phyloP scores from a whole-genome alignment of 2,888 invertebrate genomes.

The Microplitis deprimator region DNA sequence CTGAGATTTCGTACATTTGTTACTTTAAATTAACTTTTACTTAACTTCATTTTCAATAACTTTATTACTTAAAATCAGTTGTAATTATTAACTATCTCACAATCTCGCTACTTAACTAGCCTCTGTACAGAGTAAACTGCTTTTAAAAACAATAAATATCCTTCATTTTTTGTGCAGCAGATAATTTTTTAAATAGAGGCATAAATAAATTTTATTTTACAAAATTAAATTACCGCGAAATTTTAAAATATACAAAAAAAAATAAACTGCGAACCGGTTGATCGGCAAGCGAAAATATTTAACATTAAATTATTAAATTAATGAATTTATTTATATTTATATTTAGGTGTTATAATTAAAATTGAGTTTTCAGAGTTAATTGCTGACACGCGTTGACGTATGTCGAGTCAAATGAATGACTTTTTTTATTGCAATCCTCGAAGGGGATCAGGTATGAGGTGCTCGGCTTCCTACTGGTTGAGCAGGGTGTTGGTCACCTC shows the following conservation, averaged over 20 bases:
- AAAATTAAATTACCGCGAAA: neutral
- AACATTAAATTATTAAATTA: neutral
- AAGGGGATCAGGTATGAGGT: conserved; percentile 34
- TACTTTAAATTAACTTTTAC: too few species aligned
- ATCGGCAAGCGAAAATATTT: neutral
- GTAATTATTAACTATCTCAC: conserved; percentile 44
- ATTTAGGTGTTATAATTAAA: neutral
- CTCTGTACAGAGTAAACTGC: neutral
- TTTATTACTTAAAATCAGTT: too few species aligned
- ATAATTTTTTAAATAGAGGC: neutral
- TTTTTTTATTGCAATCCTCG: neutral
- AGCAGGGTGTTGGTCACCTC: conserved; percentile 84
- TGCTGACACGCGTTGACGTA: neutral
- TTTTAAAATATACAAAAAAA: neutral
- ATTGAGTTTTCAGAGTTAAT: neutral
- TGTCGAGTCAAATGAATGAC: neutral
- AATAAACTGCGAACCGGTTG: neutral
- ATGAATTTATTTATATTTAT: neutral
- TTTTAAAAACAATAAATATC: neutral
- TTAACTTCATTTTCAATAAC: too few species aligned
- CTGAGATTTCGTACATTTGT: too few species aligned
- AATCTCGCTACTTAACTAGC: conserved; percentile 28
- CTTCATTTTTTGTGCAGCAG: neutral
- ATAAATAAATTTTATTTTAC: neutral
- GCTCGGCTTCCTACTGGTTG: conserved; percentile 74